Conservation (phyloP, 1,140 invertebrate genomes). For the Dolichoris vasculosae region DNA sequence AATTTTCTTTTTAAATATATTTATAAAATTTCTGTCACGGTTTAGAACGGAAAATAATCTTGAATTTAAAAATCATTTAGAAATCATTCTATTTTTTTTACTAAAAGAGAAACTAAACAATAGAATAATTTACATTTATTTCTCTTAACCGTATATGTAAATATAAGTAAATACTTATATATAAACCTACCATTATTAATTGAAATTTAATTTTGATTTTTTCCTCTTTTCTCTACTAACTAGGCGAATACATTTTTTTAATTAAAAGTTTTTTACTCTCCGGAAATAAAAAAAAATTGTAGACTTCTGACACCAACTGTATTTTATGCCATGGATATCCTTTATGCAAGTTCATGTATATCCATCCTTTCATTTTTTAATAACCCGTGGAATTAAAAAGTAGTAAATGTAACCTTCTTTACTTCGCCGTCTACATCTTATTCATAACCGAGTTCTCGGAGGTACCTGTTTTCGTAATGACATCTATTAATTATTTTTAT, state of each 20-base stretch:
- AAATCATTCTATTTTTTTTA: not conserved
- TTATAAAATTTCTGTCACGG: not conserved
- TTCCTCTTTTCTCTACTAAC: not conserved
- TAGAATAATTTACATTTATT: not conserved
- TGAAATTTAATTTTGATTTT: constrained; percentile 3
- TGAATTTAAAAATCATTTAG: not conserved
- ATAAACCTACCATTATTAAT: no score
- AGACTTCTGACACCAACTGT: not conserved
- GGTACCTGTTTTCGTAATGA: not conserved
- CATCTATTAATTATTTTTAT: not conserved
- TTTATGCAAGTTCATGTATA: not conserved
- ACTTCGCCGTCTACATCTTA: not conserved
- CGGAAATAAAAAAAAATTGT: not conserved
- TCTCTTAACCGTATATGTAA: not conserved
- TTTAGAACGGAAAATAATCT: not conserved
- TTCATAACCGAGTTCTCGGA: not conserved
- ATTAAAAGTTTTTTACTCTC: constrained; percentile 12
- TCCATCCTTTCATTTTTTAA: not conserved
- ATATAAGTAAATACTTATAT: not conserved
- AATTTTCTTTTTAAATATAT: not conserved
- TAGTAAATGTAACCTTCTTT: not conserved
- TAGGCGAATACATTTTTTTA: not conserved
- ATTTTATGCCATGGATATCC: constrained; percentile 1
- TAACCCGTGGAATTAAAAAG: not conserved
- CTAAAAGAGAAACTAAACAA: not conserved